Evolutionary conservation across 2,888 invertebrate species (phyloP).

Genomic region (Temnothorax rugatulus): DNA sequence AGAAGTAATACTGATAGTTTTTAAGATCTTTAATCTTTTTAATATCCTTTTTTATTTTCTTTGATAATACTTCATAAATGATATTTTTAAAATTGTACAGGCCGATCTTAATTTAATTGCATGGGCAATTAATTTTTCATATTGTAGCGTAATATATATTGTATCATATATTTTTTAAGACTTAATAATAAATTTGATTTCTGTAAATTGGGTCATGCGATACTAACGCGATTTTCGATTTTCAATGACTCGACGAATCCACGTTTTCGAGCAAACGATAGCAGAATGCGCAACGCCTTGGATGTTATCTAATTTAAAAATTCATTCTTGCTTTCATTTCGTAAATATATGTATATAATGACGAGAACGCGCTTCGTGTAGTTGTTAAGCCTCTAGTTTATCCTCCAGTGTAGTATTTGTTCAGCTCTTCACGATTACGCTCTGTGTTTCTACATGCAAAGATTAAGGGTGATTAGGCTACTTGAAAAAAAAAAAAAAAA

Average conservation of each 20-base stretch:
- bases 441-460: not conserved
- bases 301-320: not conserved
- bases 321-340: not conserved
- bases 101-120: not conserved
- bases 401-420: not conserved
- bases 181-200: not conserved
- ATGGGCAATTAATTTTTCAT: not conserved
- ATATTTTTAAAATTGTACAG: not conserved
- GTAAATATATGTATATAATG: not conserved
- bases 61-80: not conserved
- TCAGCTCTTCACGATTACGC: slow-evolving; percentile 6
- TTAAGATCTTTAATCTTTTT: not conserved
- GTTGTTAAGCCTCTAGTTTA: slow-evolving; percentile 9
- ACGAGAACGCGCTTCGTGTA: not conserved
- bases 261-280: not conserved
- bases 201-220: not conserved
- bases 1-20: not conserved
- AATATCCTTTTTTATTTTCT: not conserved
- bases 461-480: slow-evolving; percentile 4
- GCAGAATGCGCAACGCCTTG: too few relatives aligned
- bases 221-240: slow-evolving; percentile 14
- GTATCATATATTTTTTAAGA: not conserved
- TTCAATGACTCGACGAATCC: slow-evolving; percentile 29
- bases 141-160: not conserved
- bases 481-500: slow-evolving; percentile 24